Evolutionary conservation across 2,113 vertebrate genomes (phyloP).

Genomic region (Elgaria multicarinata): DNA sequence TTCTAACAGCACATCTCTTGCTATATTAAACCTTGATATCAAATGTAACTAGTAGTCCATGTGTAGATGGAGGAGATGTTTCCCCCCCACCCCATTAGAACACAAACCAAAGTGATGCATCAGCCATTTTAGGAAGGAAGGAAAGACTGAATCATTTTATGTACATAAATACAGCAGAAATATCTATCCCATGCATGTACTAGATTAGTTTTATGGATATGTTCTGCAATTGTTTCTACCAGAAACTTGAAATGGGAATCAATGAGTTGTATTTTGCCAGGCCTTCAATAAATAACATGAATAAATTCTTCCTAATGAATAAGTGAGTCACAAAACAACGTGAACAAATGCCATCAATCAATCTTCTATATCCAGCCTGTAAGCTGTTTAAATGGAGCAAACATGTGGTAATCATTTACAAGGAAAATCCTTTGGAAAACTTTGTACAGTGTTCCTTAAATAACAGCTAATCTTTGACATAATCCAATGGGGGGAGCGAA

Average conservation of each 20-base stretch:
- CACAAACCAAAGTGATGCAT: not conserved
- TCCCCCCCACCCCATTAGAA: not conserved
- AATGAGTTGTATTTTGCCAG: slow-evolving; percentile 56
- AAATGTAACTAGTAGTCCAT: not conserved
- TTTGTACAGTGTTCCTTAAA: slow-evolving; percentile 42
- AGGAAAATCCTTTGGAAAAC: slow-evolving; percentile 73
- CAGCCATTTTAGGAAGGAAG: not conserved
- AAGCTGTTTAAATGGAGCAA: slow-evolving; percentile 63
- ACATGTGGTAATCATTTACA: slow-evolving; percentile 77
- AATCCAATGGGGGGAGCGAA: slow-evolving; percentile 67
- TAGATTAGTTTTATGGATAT: slow-evolving; percentile 1
- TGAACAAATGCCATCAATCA: slow-evolving; percentile 71
- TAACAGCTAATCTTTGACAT: slow-evolving; percentile 74
- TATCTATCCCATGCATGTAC: not conserved
- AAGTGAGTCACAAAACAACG: slow-evolving; percentile 69
- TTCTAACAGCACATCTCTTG: not conserved
- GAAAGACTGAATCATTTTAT: slow-evolving; percentile 9
- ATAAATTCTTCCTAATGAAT: slow-evolving; percentile 63
- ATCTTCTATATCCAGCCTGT: slow-evolving; percentile 58
- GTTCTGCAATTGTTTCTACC: slow-evolving; percentile 31
- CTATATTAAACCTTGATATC: not conserved
- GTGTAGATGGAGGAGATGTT: not conserved
- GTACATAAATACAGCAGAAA: not conserved
- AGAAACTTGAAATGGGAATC: slow-evolving; percentile 51
- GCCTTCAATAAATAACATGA: slow-evolving; percentile 60